A percentile compares a stretch with the other conserved stretches of the same genome.
Evolutionary conservation across 2,888 invertebrate species (phyloP).

Genomic region (Callosobruchus maculatus): DNA sequence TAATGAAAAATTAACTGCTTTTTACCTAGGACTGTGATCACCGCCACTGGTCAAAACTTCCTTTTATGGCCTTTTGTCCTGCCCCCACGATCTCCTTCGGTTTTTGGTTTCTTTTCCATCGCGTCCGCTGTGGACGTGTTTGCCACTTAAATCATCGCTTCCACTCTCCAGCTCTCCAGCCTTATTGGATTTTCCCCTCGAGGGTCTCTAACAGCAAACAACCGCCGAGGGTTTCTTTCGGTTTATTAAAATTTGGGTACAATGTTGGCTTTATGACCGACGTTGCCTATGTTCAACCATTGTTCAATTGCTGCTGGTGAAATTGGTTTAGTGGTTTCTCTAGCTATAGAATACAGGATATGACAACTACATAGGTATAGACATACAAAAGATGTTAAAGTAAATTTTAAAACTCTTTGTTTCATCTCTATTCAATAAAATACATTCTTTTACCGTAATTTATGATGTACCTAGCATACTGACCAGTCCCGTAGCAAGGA

Average conservation of each 20-base stretch:
- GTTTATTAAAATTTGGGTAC: neutral
- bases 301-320: neutral
- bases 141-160: conserved; percentile 22
- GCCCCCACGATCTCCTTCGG: neutral
- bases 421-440: too few species aligned
- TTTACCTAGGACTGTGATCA: neutral
- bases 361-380: too few species aligned
- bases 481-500: too few species aligned
- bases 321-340: too few species aligned
- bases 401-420: too few species aligned
- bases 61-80: neutral
- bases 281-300: neutral
- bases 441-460: too few species aligned
- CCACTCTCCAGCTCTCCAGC: neutral
- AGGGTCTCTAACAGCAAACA: neutral
- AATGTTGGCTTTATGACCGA: neutral
- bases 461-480: too few species aligned
- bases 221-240: neutral
- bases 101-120: neutral
- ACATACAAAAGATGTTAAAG: too few species aligned
- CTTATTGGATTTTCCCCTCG: neutral
- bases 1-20: too few species aligned
- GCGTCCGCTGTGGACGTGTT: conserved; percentile 26
- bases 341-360: too few species aligned
- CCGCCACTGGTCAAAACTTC: neutral